Evolutionary conservation across 2,888 invertebrate species (phyloP).

Genomic region (Nudaria mundana): DNA sequence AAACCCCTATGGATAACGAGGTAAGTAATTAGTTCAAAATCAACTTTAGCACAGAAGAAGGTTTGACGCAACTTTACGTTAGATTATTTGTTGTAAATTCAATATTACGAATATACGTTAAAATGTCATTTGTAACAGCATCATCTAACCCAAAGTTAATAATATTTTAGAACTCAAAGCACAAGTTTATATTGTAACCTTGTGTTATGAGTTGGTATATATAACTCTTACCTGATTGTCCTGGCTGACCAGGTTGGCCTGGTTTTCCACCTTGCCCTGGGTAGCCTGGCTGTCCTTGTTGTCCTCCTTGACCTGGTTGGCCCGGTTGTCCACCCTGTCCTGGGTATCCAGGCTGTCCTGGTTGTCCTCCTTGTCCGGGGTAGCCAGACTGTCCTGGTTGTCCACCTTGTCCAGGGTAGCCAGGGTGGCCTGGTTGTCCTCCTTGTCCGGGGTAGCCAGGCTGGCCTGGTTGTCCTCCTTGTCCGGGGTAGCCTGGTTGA

Average conservation of each 20-base stretch:
- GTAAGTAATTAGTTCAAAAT: too few species aligned
- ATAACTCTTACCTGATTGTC: not conserved
- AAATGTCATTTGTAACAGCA: too few species aligned
- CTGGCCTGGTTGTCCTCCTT: conserved; percentile 53
- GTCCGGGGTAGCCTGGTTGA: conserved; percentile 24
- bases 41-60: too few species aligned
- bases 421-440: conserved; percentile 24
- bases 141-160: too few species aligned
- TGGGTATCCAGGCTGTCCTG: conserved; percentile 19
- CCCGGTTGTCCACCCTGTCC: conserved; percentile 22
- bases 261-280: conserved; percentile 13
- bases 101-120: too few species aligned
- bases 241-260: conserved; percentile 7
- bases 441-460: conserved; percentile 42
- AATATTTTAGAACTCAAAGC: too few species aligned
- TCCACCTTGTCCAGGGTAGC: conserved; percentile 31
- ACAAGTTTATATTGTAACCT: too few species aligned
- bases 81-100: too few species aligned
- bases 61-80: too few species aligned
- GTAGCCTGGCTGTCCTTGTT: not conserved
- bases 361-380: conserved; percentile 21
- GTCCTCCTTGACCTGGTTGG: conserved; percentile 14
- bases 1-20: too few species aligned
- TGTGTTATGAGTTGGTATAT: too few species aligned
- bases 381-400: conserved; percentile 21